These are phyloP conservation scores for Gavia stellata DNA, from an alignment of 2,113 vertebrate species.

Conservation along the genomic window DNA sequence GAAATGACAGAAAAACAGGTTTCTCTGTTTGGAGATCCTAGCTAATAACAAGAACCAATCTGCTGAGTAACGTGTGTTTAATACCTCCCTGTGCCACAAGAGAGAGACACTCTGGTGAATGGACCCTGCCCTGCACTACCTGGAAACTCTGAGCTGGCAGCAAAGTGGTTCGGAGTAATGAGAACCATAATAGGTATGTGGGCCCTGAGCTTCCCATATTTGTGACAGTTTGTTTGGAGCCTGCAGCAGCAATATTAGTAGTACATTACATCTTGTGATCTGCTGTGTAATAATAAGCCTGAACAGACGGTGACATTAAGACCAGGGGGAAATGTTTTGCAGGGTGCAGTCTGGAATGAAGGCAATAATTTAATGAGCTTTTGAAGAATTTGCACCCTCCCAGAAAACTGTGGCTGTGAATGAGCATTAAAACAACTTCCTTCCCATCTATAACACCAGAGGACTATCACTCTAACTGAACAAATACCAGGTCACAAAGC, in stretches of 20 bases:
- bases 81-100: not conserved
- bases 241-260: not conserved
- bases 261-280: not conserved
- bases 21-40: not conserved
- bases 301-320: not conserved
- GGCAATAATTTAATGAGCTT: constrained; percentile 26
- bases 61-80: not conserved
- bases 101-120: not conserved
- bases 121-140: not conserved
- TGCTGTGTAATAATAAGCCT: not conserved
- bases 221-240: not conserved
- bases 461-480: not conserved
- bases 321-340: not conserved
- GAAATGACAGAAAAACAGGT: not conserved
- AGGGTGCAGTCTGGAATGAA: not conserved
- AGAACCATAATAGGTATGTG: constrained; percentile 23
- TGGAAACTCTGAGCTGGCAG: constrained; percentile 23
- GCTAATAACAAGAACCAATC: not conserved
- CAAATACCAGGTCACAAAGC: not conserved
- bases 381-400: constrained; percentile 10
- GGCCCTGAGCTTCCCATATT: constrained; percentile 13
- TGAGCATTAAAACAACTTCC: not conserved
- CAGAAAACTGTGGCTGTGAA: not conserved
- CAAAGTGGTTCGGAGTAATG: not conserved
- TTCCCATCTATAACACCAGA: not conserved